A percentile compares a stretch with the other conserved stretches of the same genome.
These are phyloP conservation scores for Plebejus melissa DNA, from an alignment of 2,888 invertebrate genomes.

Conservation along the genomic window DNA sequence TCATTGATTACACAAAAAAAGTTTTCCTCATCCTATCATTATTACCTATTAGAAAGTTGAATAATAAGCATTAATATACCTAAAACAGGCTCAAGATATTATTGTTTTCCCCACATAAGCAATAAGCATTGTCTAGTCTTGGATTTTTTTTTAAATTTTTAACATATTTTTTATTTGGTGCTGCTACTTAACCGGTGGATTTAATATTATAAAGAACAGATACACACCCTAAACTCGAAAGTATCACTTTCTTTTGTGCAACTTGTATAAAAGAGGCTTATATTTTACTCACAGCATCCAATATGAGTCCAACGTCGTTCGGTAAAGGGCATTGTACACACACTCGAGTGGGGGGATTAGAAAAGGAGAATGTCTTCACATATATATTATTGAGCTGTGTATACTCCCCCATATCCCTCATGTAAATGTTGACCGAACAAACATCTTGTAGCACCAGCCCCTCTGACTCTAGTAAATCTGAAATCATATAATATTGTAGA, in stretches of 20 bases:
- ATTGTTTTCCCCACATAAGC: no score
- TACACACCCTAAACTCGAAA: no score
- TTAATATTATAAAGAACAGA: no score
- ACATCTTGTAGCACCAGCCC: constrained; percentile 81
- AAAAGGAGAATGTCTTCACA: constrained; percentile 83
- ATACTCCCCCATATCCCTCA: constrained; percentile 90
- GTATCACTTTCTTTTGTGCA: background rate
- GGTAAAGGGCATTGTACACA: constrained; percentile 90
- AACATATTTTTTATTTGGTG: no score
- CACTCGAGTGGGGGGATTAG: constrained; percentile 91
- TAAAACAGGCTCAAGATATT: no score
- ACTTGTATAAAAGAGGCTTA: background rate
- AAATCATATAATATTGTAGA: constrained; percentile 39
- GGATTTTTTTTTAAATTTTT: no score
- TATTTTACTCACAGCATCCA: constrained; percentile 82
- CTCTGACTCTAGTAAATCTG: constrained; percentile 73
- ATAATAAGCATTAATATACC: no score
- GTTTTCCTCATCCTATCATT: no score
- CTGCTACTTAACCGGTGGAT: no score
- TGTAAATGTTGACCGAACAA: constrained; percentile 90
- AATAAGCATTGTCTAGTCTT: no score
- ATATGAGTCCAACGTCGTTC: constrained; percentile 83
- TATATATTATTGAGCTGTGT: constrained; percentile 88
- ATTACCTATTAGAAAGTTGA: no score
- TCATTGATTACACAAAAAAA: no score